Base-by-base conservation (phyloP, 2,888 invertebrate genomes). In the Dynastes hyllus region DNA sequence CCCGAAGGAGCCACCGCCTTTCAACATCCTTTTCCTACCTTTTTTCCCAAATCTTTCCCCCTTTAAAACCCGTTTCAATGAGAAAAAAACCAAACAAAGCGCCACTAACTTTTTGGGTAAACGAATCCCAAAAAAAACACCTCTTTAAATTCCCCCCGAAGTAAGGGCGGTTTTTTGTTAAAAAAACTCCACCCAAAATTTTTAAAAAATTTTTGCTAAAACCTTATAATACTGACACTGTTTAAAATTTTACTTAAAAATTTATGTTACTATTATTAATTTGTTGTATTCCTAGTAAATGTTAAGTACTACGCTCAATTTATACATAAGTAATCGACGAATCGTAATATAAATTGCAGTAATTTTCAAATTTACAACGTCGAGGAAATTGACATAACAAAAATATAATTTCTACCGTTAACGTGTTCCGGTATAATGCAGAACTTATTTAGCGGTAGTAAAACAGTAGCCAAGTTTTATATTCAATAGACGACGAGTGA, bases 1-100 rank as follows among this genome's bases (percentile, higher is more conserved):
- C 53, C 98, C 99, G 89, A 99, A 99, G 50, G 98, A 98, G 78
- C 98, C 98, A 65, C 98, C 98, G 82, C 98, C 97, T 91, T 98
- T 98, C 69, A 98, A 85, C 98, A 98, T 98, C 13, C 95, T 92
- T 98, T 99, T 53, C 98, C 98, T 50, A 98, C 96, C 84, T 94
- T 96, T 89, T 96, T 95, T 69, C 98, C 93, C 76, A 99, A 90
- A 89, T 98, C 98, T 84, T 95, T 91, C 51, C 98, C 98, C 89
- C 98, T 92, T 65, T n/a, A n/a, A 97, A 90, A 76, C 98, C 98
- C 88, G 95, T 95, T 90, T 95, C 82, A 98, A 91, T 69, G 97
- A 69, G 95, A 94, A 88, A 98, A 97, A 84, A 98, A 73, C 98
- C 98, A 88, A 99, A 98, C 80, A 99, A 88, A 5, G 96, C 97